A percentile compares a stretch with the other conserved stretches of the same genome.
Evolutionary conservation across 2,797 vertebrate genomes (phyloP).

Genomic region (Emydoidea blandingii): DNA sequence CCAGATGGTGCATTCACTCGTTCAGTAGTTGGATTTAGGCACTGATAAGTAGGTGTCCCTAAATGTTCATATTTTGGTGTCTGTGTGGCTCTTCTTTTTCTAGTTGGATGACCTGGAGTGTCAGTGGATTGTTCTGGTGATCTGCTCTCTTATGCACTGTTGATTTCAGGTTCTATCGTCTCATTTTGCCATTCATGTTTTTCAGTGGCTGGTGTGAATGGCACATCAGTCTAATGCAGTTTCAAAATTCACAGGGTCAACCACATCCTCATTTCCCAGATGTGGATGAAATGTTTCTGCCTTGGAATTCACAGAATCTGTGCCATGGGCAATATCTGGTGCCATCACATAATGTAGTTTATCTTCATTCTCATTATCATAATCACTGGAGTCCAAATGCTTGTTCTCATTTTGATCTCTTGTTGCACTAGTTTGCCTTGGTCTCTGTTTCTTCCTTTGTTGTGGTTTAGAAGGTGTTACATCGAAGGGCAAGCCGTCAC

Average conservation of each 20-base stretch:
- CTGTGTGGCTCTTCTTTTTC: background rate
- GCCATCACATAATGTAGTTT: background rate
- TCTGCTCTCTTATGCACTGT: background rate
- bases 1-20: background rate
- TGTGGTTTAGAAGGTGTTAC: background rate
- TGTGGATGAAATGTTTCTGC: background rate
- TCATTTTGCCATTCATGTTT: background rate
- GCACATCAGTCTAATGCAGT: background rate
- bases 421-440: background rate
- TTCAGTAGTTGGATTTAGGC: background rate
- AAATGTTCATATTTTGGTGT: background rate
- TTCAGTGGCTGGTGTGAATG: background rate
- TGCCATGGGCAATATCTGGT: background rate
- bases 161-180: background rate
- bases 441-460: background rate
- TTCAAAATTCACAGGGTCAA: background rate
- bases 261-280: background rate
- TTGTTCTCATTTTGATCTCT: background rate
- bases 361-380: background rate
- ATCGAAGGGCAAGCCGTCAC: background rate
- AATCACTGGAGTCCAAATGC: background rate
- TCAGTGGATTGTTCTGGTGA: background rate
- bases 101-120: background rate
- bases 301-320: background rate
- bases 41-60: background rate